phyloP scores from a whole-genome alignment of 2,113 vertebrate species.

The Syngnathus scovelli region DNA sequence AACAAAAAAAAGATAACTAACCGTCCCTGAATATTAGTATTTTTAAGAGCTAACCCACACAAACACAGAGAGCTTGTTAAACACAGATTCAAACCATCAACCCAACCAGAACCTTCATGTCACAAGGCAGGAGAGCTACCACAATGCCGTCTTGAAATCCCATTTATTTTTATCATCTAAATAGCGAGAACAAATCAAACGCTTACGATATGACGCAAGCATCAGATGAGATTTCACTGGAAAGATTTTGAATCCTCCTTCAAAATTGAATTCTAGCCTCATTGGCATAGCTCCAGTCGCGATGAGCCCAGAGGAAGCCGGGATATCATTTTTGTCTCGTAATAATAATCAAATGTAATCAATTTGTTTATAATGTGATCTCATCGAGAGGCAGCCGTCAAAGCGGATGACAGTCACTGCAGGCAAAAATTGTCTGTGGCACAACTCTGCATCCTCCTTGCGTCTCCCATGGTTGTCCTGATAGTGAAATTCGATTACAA shows the following conservation, averaged over 20 bases:
- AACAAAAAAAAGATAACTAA: too few relatives aligned
- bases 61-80: neutral
- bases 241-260: slow-evolving; percentile 7
- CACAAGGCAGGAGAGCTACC: neutral
- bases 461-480: slow-evolving; percentile 25
- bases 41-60: too few relatives aligned
- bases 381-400: slow-evolving; percentile 1
- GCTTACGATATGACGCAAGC: slow-evolving; percentile 32
- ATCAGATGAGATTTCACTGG: slow-evolving; percentile 16
- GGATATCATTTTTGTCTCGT: slow-evolving; percentile 1
- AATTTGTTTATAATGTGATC: neutral
- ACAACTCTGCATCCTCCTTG: slow-evolving; percentile 24
- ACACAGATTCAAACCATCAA: neutral
- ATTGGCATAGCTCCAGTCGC: neutral
- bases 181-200: slow-evolving; percentile 5
- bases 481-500: slow-evolving; percentile 66
- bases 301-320: neutral
- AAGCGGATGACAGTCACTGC: neutral
- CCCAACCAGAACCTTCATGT: neutral
- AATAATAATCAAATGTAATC: slow-evolving; percentile 2
- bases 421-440: slow-evolving; percentile 10
- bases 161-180: slow-evolving; percentile 1
- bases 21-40: too few relatives aligned
- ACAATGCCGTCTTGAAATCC: neutral
- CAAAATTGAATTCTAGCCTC: slow-evolving; percentile 7